Evolutionary conservation across 1,140 invertebrate genomes (phyloP).

Genomic region (Drosophila burlai): DNA sequence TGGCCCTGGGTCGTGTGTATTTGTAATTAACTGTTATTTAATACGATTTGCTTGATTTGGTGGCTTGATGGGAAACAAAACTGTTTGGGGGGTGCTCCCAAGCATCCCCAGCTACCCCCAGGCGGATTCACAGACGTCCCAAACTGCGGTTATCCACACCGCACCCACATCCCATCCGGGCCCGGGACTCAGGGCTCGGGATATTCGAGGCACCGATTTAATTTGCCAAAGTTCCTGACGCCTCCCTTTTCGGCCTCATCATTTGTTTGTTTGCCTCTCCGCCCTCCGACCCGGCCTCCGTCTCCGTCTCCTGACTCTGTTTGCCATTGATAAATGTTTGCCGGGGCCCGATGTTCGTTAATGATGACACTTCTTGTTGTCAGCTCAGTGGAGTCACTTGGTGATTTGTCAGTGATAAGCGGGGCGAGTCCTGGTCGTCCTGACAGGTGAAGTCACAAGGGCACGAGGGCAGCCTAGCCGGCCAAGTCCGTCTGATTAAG

Average conservation of each 20-base stretch:
- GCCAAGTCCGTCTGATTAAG: slow-evolving; percentile 45
- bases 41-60: slow-evolving; percentile 78
- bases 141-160: slow-evolving; percentile 34
- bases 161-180: slow-evolving; percentile 6
- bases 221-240: slow-evolving; percentile 70
- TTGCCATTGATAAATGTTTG: slow-evolving; percentile 73
- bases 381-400: slow-evolving; percentile 59
- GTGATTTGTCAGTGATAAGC: slow-evolving; percentile 74
- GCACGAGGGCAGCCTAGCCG: not conserved
- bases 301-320: not conserved
- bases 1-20: slow-evolving; percentile 53
- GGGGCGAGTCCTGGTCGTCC: slow-evolving; percentile 7
- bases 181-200: not conserved
- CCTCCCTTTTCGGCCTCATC: slow-evolving; percentile 62
- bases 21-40: slow-evolving; percentile 82
- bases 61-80: slow-evolving; percentile 42
- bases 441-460: slow-evolving; percentile 49
- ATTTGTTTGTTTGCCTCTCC: slow-evolving; percentile 47
- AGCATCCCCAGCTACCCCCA: not conserved
- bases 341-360: slow-evolving; percentile 62
- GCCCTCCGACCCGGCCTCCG: not conserved
- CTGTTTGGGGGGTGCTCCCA: slow-evolving; percentile 1
- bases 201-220: slow-evolving; percentile 65
- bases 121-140: slow-evolving; percentile 13
- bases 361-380: slow-evolving; percentile 80